Base-by-base conservation (phyloP, 1,140 invertebrate genomes). In the Hycleus phaleratus region DNA sequence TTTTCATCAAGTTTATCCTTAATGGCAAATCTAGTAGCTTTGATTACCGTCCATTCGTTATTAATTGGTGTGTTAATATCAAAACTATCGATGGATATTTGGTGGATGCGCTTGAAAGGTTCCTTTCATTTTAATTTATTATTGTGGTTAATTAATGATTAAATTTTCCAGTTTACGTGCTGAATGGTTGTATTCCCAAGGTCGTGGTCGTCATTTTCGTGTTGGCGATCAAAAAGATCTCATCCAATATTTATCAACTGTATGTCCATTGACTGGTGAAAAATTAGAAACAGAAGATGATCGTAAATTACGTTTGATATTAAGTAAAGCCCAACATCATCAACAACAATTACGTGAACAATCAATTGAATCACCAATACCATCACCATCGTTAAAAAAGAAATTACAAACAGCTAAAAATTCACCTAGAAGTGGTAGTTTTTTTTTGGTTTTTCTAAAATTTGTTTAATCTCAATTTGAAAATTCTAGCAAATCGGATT, bases 151-250 rank as follows among this genome's bases (percentile, higher is more conserved):
- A 25, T 46, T 5, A 11, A 18, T 18, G 18, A 48, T 12, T 45
- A 25, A 43, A 18, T 59, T 77, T 46, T 74, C 4, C 3, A 93
- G 92, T 73, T 80, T 95, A 56, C 91, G 93, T 78, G 92, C 90
- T n/a, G 92, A 95, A 72, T 95, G 93, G 93, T 75, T 96, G 45
- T 95, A 93, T 73, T 93, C 90, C 62, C 93, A 95, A 78, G 92
- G 92, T 24, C 83, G 89, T 69, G 92, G 92, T 9, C 81, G 91
- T 56, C 87, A 92, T 72, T 95, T 89, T 77, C 84, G 87, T 46
- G 77, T 86, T 26, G 92, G 92, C 3, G 88, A 96, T 70, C 92
- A 96, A 65, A 71, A 78, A 9, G 82, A 86, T 53, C 70, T 94
- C n/a, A 82, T 87, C 26, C 85, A 91, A 60, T 95, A 95, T 75